Evolutionary conservation across 2,888 invertebrate genomes (phyloP).

Genomic region (Lasioglossum leucozonium): DNA sequence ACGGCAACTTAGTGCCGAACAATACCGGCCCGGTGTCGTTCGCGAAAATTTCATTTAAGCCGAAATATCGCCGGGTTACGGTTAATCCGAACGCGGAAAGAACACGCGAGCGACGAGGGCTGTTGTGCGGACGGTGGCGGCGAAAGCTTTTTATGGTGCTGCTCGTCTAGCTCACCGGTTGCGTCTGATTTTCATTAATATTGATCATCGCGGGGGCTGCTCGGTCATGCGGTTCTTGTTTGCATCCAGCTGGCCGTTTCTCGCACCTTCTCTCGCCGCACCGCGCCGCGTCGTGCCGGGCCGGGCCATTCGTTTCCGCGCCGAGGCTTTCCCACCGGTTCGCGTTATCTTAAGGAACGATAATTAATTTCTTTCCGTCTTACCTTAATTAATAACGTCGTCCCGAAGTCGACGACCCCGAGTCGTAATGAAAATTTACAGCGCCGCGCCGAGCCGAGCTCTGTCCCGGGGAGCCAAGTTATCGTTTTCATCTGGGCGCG

Average conservation of each 20-base stretch:
- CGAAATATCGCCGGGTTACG: conserved; percentile 33
- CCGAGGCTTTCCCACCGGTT: conserved; percentile 9
- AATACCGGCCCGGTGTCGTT: conserved; percentile 26
- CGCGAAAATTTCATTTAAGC: conserved; percentile 42
- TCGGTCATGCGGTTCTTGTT: conserved; percentile 65
- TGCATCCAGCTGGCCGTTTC: conserved; percentile 53
- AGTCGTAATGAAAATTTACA: conserved; percentile 37
- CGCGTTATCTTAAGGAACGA: conserved; percentile 47
- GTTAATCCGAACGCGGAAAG: conserved; percentile 33
- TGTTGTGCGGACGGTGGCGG: neutral
- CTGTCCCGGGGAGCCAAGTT: neutral
- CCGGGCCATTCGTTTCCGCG: conserved; percentile 34
- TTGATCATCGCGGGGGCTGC: conserved; percentile 64
- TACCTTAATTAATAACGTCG: conserved; percentile 59
- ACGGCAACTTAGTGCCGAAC: conserved; percentile 20
- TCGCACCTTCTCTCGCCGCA: conserved; percentile 33
- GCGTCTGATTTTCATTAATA: conserved; percentile 70
- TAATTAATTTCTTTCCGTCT: conserved; percentile 61
- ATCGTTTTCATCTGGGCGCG: neutral
- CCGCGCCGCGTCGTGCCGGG: neutral
- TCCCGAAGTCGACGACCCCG: conserved; percentile 23
- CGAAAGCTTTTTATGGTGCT: conserved; percentile 11
- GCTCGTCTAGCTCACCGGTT: conserved; percentile 20
- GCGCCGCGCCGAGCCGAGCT: neutral
- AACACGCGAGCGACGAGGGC: conserved; percentile 17